A percentile compares a stretch with the other conserved stretches of the same genome.
These are phyloP conservation scores for Cheilosia variabilis DNA, from an alignment of 2,888 invertebrate genomes.

Conservation along the genomic window DNA sequence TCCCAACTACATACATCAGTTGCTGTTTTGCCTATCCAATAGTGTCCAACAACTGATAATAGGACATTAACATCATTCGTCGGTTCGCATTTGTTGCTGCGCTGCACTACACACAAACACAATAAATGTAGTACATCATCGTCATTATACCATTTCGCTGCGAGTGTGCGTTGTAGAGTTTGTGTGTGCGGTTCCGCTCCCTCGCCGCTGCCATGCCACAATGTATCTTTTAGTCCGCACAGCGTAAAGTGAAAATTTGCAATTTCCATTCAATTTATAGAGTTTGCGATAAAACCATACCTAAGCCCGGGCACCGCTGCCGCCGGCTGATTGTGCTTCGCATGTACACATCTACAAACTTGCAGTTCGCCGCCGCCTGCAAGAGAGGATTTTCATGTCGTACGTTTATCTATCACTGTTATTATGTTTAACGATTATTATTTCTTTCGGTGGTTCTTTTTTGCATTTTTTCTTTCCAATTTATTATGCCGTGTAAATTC, in stretches of 20 bases:
- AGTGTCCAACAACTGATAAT: conserved; percentile 51
- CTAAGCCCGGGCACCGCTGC: conserved; percentile 37
- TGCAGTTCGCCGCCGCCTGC: neutral
- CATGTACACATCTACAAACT: neutral
- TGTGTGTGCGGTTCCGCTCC: conserved; percentile 31
- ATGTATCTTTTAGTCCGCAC: conserved; percentile 26
- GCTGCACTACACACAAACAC: conserved; percentile 1
- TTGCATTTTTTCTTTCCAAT: conserved; percentile 26
- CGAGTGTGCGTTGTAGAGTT: neutral
- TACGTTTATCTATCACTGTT: conserved; percentile 68
- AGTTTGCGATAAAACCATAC: conserved; percentile 59
- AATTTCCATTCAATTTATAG: conserved; percentile 71
- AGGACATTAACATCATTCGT: conserved; percentile 59
- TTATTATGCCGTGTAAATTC: conserved; percentile 67
- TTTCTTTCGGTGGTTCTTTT: conserved; percentile 8
- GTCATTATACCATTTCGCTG: conserved; percentile 11
- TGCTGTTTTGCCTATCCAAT: conserved; percentile 1
- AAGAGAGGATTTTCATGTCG: conserved; percentile 68
- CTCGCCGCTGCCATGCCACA: conserved; percentile 8
- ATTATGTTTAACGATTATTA: conserved; percentile 63
- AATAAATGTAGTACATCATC: conserved; percentile 46
- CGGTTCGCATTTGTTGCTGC: conserved; percentile 24
- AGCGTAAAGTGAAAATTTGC: conserved; percentile 67
- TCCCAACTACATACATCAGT: neutral
- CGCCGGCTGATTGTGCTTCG: neutral